Conservation (phyloP, 2,113 vertebrate genomes). For the Dipodomys merriami region DNA sequence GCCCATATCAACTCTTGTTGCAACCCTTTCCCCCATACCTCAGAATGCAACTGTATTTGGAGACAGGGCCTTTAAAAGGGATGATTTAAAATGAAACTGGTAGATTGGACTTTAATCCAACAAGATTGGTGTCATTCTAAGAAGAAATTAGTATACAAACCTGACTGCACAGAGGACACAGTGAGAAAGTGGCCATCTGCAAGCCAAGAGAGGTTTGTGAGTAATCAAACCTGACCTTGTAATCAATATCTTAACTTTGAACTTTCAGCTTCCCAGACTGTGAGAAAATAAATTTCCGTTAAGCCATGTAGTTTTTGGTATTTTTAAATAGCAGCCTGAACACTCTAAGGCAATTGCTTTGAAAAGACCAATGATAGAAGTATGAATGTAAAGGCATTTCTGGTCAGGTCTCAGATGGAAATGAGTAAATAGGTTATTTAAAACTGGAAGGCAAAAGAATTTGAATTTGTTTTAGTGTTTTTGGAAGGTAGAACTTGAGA, state of each 20-base stretch:
- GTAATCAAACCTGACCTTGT: neutral
- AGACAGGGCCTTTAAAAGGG: neutral
- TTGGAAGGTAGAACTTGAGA: neutral
- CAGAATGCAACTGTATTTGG: neutral
- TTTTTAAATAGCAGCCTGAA: neutral
- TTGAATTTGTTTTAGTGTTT: neutral
- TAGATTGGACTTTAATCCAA: neutral
- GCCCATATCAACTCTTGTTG: neutral
- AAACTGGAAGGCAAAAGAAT: neutral
- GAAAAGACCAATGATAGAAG: neutral
- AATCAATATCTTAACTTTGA: neutral
- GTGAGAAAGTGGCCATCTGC: neutral
- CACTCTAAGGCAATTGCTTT: neutral
- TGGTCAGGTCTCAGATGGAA: neutral
- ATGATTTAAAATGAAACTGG: neutral
- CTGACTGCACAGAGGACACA: neutral
- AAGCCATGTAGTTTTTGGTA: neutral
- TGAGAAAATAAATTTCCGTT: neutral
- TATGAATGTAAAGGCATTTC: neutral
- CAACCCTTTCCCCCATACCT: neutral
- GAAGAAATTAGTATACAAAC: neutral
- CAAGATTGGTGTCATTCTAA: neutral
- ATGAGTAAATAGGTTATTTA: neutral
- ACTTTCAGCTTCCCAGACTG: neutral
- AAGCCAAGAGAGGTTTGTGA: neutral